A percentile compares a stretch with the other conserved stretches of the same genome.
Conservation (phyloP, 2,888 invertebrate species). For the Eudemis profundana region DNA sequence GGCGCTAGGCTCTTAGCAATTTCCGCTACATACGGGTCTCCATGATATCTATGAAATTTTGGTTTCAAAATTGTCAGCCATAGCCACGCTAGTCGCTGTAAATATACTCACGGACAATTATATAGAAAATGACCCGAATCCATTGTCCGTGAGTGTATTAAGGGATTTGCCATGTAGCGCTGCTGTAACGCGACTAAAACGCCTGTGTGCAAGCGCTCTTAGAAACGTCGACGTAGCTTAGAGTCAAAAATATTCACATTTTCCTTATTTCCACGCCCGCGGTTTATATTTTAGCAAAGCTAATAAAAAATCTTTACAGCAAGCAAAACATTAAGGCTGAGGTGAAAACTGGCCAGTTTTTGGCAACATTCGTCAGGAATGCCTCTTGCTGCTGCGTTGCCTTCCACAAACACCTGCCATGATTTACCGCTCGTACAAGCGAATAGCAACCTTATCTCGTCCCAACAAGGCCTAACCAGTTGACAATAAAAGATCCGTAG, state of each 20-base stretch:
- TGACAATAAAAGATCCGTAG: conserved; percentile 58
- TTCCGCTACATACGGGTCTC: too few relatives aligned
- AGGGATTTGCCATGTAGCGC: too few relatives aligned
- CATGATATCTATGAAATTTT: too few relatives aligned
- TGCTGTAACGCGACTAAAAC: too few relatives aligned
- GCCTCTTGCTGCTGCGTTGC: conserved; percentile 62
- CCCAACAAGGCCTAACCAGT: conserved; percentile 54
- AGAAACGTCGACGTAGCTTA: background rate
- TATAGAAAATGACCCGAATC: too few relatives aligned
- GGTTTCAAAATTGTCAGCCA: too few relatives aligned
- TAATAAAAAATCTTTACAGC: conserved; percentile 54
- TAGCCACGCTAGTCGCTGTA: too few relatives aligned
- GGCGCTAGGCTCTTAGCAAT: too few relatives aligned
- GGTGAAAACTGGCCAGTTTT: conserved; percentile 81
- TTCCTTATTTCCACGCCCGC: conserved; percentile 31
- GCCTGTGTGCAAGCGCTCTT: background rate
- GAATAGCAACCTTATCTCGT: conserved; percentile 62
- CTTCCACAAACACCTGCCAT: conserved; percentile 47
- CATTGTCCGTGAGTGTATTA: too few relatives aligned
- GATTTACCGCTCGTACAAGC: conserved; percentile 15
- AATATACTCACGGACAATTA: too few relatives aligned
- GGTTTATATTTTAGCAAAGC: conserved; percentile 47
- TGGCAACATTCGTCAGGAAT: conserved; percentile 84
- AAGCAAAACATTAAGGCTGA: conserved; percentile 77
- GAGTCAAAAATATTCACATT: background rate